Evolutionary conservation across 2,113 vertebrate species (phyloP), one percentile per base, ranked within the genome.

Genomic region (Myanophis thanlyinensis): DNA sequence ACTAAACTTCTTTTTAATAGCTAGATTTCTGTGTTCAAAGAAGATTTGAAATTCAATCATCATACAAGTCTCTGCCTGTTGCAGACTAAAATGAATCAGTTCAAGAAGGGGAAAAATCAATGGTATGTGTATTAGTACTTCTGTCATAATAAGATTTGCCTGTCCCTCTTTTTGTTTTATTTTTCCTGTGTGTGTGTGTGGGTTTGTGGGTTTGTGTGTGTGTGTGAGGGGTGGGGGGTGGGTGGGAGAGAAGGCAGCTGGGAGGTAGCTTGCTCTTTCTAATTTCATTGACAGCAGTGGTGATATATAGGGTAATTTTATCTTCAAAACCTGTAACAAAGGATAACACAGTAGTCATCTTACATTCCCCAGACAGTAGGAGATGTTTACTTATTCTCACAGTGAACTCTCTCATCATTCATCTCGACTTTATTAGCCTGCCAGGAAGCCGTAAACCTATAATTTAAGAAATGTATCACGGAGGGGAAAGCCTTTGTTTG

Each of bases 251-350:
- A 51, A 35, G 93, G 93, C 89, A 92, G 62, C 44, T 30, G 1
- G 92, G 91, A 93, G 95, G 95, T 94, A 96, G 93, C 96, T 95
- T 93, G 93, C 80, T 94, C 96, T 96, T 96, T 97, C 95, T 96
- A 96, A 96, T 95, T 97, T 96, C 93, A 97, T 95, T 97, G 97
- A 96, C 97, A 96, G 94, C 54, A 51, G 93, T 89, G 93, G 91
- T 97, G 96, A 97, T 97, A 95, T 96, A 97, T 97, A 94, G 96
- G 97, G 96, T 89, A 97, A 97, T 97, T 97, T 97, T 97, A 96
- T 97, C 97, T 97, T 97, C 97, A 97, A 96, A 97, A 97, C 96
- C 96, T 97, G 96, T 97, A 97, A 97, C 96, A 97, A 97, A 97
- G 96, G 96, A 96, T 95, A 97, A 96, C 96, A 97, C 96, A 96